phyloP scores from a whole-genome alignment of 2,888 invertebrate species.

The Andricus curvator region DNA sequence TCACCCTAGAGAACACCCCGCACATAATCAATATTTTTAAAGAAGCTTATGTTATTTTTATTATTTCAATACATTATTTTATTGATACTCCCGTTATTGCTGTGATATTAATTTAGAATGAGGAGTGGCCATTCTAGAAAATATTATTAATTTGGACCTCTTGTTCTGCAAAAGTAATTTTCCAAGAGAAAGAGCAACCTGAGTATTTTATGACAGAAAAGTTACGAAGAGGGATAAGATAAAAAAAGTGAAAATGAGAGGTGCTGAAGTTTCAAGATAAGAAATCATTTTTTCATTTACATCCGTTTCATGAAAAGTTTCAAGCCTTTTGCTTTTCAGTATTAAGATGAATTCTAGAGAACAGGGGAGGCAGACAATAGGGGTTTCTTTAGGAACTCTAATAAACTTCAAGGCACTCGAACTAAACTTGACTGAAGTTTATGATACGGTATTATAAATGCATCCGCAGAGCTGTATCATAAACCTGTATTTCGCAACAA shows the following conservation, averaged over 20 bases:
- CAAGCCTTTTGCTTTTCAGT: constrained; percentile 10
- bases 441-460: constrained; percentile 15
- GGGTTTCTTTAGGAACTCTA: constrained; percentile 1
- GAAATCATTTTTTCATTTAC: constrained; percentile 38
- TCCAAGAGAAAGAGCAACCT: neutral
- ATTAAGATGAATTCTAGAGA: constrained; percentile 11
- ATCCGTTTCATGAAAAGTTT: constrained; percentile 14
- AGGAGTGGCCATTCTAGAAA: too few relatives aligned
- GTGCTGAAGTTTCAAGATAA: constrained; percentile 17
- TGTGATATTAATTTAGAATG: too few relatives aligned
- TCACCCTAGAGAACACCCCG: too few relatives aligned
- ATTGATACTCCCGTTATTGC: too few relatives aligned
- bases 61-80: too few relatives aligned
- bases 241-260: neutral
- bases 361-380: constrained; percentile 11
- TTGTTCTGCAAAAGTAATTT: neutral
- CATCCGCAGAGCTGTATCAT: neutral
- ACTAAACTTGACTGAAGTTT: constrained; percentile 28
- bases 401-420: neutral
- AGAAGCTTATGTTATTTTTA: too few relatives aligned
- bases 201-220: neutral
- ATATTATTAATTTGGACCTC: neutral
- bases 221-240: neutral
- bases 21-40: too few relatives aligned
- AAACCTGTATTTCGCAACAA: neutral